Conservation (phyloP, 2,113 vertebrate genomes). For the Turdus rufiventris region DNA sequence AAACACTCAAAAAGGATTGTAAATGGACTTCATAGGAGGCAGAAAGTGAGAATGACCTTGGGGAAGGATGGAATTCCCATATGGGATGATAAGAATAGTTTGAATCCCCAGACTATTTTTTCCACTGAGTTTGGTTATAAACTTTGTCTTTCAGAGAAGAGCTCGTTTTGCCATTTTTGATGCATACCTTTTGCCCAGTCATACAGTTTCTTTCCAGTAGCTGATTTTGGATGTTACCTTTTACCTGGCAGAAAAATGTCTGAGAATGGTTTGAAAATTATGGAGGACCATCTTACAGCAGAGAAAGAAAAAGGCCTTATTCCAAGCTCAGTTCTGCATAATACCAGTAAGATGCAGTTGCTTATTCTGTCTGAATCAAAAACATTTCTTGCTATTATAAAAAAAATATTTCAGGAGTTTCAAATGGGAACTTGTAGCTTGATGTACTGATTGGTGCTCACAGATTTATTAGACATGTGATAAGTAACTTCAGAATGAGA, state of each 20-base stretch:
- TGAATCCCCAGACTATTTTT: background rate
- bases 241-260: background rate
- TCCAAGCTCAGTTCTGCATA: background rate
- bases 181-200: background rate
- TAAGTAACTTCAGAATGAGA: slow-evolving; percentile 8
- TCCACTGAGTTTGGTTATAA: background rate
- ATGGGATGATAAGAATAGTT: background rate
- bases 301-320: slow-evolving; percentile 32
- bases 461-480: background rate
- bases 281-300: background rate
- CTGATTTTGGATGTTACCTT: slow-evolving; percentile 15
- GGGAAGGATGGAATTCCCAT: background rate
- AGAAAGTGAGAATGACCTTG: background rate
- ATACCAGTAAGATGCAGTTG: background rate
- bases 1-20: background rate
- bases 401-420: background rate
- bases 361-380: slow-evolving; percentile 36
- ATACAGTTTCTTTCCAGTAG: background rate
- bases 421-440: background rate
- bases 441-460: background rate
- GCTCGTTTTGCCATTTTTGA: background rate
- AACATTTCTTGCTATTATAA: slow-evolving; percentile 21
- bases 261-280: slow-evolving; percentile 28
- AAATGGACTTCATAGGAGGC: background rate
- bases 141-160: background rate